Base-by-base conservation (phyloP, 64 coral and sea anemone species). In the Montipora efflorescens region DNA sequence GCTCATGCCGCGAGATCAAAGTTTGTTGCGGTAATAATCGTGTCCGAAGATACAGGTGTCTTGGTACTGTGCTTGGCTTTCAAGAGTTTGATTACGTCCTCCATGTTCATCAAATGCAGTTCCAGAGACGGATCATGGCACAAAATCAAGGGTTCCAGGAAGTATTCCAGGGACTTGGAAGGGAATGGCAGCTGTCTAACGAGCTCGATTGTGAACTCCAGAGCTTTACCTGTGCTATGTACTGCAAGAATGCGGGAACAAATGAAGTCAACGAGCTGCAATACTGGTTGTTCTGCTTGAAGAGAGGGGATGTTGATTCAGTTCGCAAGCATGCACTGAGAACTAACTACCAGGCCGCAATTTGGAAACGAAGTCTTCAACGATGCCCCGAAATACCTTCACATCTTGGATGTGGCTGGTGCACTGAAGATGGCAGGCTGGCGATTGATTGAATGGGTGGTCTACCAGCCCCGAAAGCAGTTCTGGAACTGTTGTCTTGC, bases 301-400 rank as follows among this genome's bases (percentile, higher is more conserved):
- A 57, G 52, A 57, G 0, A 3, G 52, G 52, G 52, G 2, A 57
- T 57, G 0, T 57, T 57, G 52, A 57, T 57, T 57, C 59, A 13
- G 61, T 90, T 28, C 75, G 50, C 20, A 68, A 79, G 82, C 82
- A 85, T 12, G 0, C 58, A 19, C 19, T 15, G 23, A 13, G 82
- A 67, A 23, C 82, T 28, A 47, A 85, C 59, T 85, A 55, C 52
- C 9, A 55, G 52, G 52, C 52, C 9, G 52, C 52, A 55, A 55
- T 55, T 55, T 55, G 52, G 68, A 89, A 36, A 83, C 47, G 18
- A 53, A 53, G 87, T 47, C 73, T 89, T n/a, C 67, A 89, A 89
- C 51, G 15, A 21, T 77, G 45, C 75, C 72, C 87, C 47, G 49
- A 89, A 59, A 75, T 77, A 78, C 71, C 25, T 88, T 72, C 69